A percentile compares a stretch with the other conserved stretches of the same genome.
Conservation (phyloP, 2,113 vertebrate species). For the Lasiurus cinereus region DNA sequence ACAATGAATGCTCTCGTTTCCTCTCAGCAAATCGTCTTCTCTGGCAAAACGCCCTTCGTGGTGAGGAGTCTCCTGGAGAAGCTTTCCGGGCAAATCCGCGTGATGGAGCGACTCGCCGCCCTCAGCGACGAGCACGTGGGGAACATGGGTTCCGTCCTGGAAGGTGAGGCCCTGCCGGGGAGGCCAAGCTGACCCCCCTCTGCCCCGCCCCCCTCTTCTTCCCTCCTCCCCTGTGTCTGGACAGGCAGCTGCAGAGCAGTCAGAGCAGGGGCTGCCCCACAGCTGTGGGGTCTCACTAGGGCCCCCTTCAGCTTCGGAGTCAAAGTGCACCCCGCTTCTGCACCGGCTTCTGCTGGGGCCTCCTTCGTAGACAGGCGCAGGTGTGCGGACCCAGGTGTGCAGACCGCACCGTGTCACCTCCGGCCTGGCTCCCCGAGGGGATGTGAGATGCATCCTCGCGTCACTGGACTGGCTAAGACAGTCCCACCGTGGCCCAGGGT, state of each 20-base stretch:
- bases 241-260: background rate
- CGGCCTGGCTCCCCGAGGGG: background rate
- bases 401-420: background rate
- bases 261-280: background rate
- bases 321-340: background rate
- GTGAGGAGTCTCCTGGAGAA: constrained; percentile 92
- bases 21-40: constrained; percentile 92
- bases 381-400: too few relatives aligned
- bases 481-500: too few relatives aligned
- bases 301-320: accelerated
- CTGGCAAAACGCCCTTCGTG: constrained; percentile 89
- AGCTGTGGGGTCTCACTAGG: accelerated
- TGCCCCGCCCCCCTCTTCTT: accelerated
- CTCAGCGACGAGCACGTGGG: constrained; percentile 93
- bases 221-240: too few relatives aligned
- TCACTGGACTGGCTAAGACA: too few relatives aligned
- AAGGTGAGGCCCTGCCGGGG: constrained; percentile 88
- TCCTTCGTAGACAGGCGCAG: too few relatives aligned
- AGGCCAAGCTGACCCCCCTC: accelerated
- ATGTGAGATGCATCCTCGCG: too few relatives aligned
- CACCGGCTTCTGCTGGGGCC: background rate
- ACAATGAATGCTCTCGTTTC: background rate
- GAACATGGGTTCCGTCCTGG: constrained; percentile 89
- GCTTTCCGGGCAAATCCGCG: constrained; percentile 90
- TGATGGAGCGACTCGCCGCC: constrained; percentile 93